Base-by-base conservation (phyloP, 2,888 invertebrate genomes). In the Danaus chrysippus region DNA sequence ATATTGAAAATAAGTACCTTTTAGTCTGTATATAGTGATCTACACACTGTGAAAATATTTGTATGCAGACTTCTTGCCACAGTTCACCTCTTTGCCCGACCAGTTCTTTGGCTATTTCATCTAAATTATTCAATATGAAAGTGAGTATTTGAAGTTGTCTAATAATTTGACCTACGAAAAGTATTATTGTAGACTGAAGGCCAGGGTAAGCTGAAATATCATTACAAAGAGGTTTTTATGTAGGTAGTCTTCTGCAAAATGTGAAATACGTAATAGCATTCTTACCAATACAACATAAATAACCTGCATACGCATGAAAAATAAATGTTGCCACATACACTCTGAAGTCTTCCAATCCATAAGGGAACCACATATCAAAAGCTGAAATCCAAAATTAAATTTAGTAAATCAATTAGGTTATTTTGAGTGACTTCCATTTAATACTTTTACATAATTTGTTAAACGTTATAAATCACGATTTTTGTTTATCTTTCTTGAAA, bases 321-420 rank as follows among this genome's bases (percentile, higher is more conserved):
- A 81, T 71, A 59, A 87, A 87, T 0, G 86, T 80, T 0, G 74
- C 69, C 3, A 82, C 68, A 63, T 87, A 91, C 0, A 90, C 76
- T 3, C 67, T 68, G 11, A 81, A 77, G 66, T 89, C 74, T 12
- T 84, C 70, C 54, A 88, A 67, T 59, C 82, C 84, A 89, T 89
- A 91, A 1, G 90, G 90, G 66, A 87, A 86, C 87, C 86, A 89
- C 83, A 90, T 88, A 11, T 49, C 49, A 17, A 49, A 49, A 10
- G 49, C 49, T 49, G 49, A 17, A 49, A 49, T 49, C 9, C 3
- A 49, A 34, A 49, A 49, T 15, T n/a, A 49, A 10, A 15, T 62
- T 65, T 60, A 61, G 10, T 49, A 17, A 10, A 43, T n/a, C 3
- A 3, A 9, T 43, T 34, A 34, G 8, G 6, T 34, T 34, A 34